Evolutionary conservation across 2,888 invertebrate genomes (phyloP).

Genomic region (Chalcis sispes): DNA sequence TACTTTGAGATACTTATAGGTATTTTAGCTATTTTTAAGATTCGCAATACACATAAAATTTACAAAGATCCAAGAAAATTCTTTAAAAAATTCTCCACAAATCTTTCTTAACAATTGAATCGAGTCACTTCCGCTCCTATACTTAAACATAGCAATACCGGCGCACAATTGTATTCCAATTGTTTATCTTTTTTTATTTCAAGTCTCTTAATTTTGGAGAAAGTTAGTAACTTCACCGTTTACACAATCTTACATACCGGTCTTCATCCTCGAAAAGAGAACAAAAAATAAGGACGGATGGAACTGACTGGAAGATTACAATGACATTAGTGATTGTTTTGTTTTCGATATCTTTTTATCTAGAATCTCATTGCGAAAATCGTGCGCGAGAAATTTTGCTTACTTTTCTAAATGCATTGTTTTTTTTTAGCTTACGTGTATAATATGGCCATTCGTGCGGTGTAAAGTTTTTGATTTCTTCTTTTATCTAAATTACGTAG

Average conservation of each 20-base stretch:
- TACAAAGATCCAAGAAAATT: neutral
- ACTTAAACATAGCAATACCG: neutral
- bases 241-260: neutral
- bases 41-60: too few relatives aligned
- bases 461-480: too few relatives aligned
- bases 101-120: conserved; percentile 26
- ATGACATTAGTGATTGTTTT: conserved; percentile 13
- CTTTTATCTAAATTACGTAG: too few relatives aligned
- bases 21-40: too few relatives aligned
- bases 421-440: too few relatives aligned
- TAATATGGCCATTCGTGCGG: too few relatives aligned
- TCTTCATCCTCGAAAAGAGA: conserved; percentile 7
- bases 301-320: conserved; percentile 20
- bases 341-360: neutral
- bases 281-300: neutral
- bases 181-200: conserved; percentile 30
- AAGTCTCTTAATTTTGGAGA: conserved; percentile 46
- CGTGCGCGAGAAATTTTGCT: conserved; percentile 34
- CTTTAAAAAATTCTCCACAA: conserved; percentile 28
- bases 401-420: conserved; percentile 45
- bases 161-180: conserved; percentile 37
- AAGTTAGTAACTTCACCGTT: conserved; percentile 28
- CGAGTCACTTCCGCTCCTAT: conserved; percentile 22
- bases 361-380: conserved; percentile 23
- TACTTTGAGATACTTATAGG: too few relatives aligned